Base-by-base conservation (phyloP, 2,113 vertebrate genomes). In the Merops nubicus region DNA sequence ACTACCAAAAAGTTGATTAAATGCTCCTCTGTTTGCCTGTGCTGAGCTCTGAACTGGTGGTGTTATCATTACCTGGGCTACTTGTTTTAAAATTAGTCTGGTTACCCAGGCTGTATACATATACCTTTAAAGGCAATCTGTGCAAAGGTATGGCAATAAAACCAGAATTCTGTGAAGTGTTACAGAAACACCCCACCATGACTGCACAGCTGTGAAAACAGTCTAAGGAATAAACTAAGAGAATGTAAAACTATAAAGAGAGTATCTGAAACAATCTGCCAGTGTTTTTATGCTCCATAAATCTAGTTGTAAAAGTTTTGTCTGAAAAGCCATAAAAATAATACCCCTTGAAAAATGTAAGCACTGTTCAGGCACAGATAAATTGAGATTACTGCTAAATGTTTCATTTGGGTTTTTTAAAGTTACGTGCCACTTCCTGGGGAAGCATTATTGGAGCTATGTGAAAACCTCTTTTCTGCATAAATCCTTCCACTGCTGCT, bases 171-270 rank as follows among this genome's bases (percentile, higher is more conserved):
- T 6, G 5, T 59, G 63, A 84, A 86, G 91, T 76, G 64, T 72
- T 78, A 76, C 45, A 91, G 72, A 91, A 96, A 90, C 91, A 88
- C 56, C 42, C 38, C 29, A 63, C 48, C 64, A 82, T 8, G 56
- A 89, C 1, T 82, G 69, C 77, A 85, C 85, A 95, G 91, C 90
- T 95, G 93, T 94, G 92, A 93, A 96, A 95, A 96, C 74, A 93
- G 73, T 63, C 50, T 73, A 89, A 86, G 73, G 80, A 96, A 96
- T 86, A 96, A 94, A 77, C n/a, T 21, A 85, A 45, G 40, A 87
- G 70, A 93, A 93, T 64, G 50, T 82, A 92, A 70, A 85, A 75
- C 51, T 56, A 36, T 54, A 47, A 73, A 94, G 91, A 89, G 67
- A 92, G 79, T 92, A 91, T 76, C 59, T 74, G 51, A 78, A 86